Evolutionary conservation across 2,113 vertebrate genomes (phyloP), one percentile per base, ranked within the genome.

Genomic region (Vulpes lagopus): DNA sequence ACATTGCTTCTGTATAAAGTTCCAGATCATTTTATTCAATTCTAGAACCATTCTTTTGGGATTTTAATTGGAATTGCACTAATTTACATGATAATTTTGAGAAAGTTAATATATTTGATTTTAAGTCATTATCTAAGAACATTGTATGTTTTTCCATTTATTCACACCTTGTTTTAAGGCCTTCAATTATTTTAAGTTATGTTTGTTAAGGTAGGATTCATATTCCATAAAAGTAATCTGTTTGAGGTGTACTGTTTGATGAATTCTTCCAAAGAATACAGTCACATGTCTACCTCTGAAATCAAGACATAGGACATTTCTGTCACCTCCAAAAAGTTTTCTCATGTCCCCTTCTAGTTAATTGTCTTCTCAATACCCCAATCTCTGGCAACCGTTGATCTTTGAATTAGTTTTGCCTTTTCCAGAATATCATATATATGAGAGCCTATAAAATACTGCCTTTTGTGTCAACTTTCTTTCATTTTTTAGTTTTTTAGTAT

Each of bases 1-100:
- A 27, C 16, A 82, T 55, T 81, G 86, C 69, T 89, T 92, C 3
- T 14, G 78, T 23, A 35, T 91, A 89, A 96, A 49, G 12, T 96
- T 92, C 49, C 83, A 88, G 67, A 78, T 92, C 14, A 71, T 95
- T 96, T 96, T 92, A 62, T 60, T 20, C 30, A 27, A 71, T 49
- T 71, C 60, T 84, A 64, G 67, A 95, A 76, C 23, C 8, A 79
- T 92, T 23, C 25, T 78, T 78, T 76, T 53, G 84, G 5, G 43
- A 96, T 78, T 92, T 71, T 92, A 49, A 83, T 62, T 69, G 69
- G 20, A 89, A 92, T 62, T 32, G 11, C 2, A 89, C 55, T 74
- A 78, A 38, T 91, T 83, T 62, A 71, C 12, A 23, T 53, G 69
- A 84, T 22, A 87, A 22, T 67, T 74, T 67, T 76, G 76, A 81